Percentiles rank a stretch among this genome's conserved stretches.
phyloP scores from a whole-genome alignment of 2,797 vertebrate genomes.

The Falco novaeseelandiae region DNA sequence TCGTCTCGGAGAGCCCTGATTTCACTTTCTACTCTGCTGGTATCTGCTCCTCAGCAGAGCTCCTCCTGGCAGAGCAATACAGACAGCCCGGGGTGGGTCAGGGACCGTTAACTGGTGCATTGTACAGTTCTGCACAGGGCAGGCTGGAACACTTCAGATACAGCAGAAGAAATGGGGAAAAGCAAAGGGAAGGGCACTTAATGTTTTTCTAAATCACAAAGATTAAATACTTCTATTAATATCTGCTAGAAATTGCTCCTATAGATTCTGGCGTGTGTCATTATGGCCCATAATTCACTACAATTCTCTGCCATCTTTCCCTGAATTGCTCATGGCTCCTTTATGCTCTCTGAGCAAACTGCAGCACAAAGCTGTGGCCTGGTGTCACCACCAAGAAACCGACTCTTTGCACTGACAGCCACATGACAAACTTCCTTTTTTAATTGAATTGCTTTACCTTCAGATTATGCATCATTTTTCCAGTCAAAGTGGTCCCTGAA shows the following conservation, averaged over 20 bases:
- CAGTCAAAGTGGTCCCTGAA: neutral
- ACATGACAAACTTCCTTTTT: neutral
- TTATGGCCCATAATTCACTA: neutral
- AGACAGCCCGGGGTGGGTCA: accelerated
- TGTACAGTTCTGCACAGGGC: neutral
- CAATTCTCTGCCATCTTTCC: neutral
- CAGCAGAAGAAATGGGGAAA: neutral
- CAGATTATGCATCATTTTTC: neutral
- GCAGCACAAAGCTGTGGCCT: neutral
- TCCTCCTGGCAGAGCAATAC: neutral
- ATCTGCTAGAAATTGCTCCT: neutral
- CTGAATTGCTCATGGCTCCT: neutral
- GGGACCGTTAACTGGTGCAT: accelerated
- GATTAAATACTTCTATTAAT: neutral
- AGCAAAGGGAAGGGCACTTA: neutral
- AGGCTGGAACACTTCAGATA: neutral
- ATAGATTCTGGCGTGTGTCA: neutral
- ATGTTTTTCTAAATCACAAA: neutral
- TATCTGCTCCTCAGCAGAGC: neutral
- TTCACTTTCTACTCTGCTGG: neutral
- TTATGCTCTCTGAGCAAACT: neutral
- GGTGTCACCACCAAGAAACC: constrained; percentile 4
- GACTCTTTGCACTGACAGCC: neutral
- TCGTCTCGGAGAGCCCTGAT: neutral
- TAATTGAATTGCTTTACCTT: neutral